These are phyloP conservation scores for Tolypeutes matacus DNA, from an alignment of 2,797 vertebrate genomes.

Conservation along the genomic window DNA sequence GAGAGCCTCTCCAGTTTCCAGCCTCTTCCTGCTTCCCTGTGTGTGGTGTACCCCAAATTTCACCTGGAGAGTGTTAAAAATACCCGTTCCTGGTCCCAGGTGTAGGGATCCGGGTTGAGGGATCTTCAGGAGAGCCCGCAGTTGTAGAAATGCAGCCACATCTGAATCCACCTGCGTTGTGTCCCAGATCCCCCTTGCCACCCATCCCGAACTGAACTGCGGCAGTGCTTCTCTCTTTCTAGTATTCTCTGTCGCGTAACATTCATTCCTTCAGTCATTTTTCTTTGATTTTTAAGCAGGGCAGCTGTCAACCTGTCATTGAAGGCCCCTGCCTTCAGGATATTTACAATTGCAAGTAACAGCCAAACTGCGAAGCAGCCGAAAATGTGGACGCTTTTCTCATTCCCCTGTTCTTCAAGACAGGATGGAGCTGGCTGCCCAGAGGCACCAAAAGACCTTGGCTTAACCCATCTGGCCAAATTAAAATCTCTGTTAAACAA, in stretches of 20 bases:
- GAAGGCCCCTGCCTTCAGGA: background rate
- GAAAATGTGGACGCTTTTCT: background rate
- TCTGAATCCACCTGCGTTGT: too few relatives aligned
- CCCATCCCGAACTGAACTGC: background rate
- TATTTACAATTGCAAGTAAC: background rate
- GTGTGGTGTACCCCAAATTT: background rate
- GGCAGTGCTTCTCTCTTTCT: background rate
- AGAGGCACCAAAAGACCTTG: background rate
- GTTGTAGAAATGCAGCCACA: background rate
- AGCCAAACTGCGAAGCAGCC: background rate
- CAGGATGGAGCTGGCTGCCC: background rate
- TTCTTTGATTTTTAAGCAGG: background rate
- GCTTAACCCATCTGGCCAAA: background rate
- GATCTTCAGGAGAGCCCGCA: background rate
- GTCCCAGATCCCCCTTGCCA: rapidly evolving
- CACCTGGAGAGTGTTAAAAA: background rate
- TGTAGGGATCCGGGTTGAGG: background rate
- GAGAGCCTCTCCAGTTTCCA: background rate
- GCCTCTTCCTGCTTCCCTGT: background rate
- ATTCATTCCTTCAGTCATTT: background rate
- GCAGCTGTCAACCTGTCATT: background rate
- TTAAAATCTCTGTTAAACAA: background rate
- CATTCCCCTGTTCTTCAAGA: background rate
- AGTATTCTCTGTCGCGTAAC: background rate
- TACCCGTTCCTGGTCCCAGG: background rate